phyloP scores from a whole-genome alignment of 2,113 vertebrate species.

The Platichthys stellatus region DNA sequence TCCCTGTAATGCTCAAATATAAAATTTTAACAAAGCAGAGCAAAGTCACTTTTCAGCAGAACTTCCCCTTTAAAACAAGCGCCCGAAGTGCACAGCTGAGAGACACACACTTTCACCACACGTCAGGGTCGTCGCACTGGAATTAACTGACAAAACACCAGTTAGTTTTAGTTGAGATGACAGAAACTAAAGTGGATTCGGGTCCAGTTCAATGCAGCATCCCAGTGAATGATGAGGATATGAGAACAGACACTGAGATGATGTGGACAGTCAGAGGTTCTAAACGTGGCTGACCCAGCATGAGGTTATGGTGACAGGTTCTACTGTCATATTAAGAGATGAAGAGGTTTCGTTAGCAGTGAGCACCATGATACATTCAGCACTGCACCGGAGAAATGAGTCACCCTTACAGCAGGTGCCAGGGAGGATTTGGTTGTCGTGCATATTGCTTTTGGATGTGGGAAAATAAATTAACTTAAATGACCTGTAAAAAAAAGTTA shows the following conservation, averaged over 20 bases:
- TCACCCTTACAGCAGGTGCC: slow-evolving; percentile 7
- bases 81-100: not conserved
- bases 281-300: not conserved
- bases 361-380: slow-evolving; percentile 78
- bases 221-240: not conserved
- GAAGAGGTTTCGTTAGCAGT: slow-evolving; percentile 51
- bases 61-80: slow-evolving; percentile 11
- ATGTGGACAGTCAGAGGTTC: not conserved
- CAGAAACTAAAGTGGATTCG: slow-evolving; percentile 14
- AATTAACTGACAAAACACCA: not conserved
- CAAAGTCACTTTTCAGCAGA: not conserved
- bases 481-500: slow-evolving; percentile 30
- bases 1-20: not conserved
- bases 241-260: slow-evolving; percentile 2
- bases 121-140: not conserved
- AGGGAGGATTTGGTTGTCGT: slow-evolving; percentile 35
- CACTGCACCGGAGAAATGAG: slow-evolving; percentile 26
- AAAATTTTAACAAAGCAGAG: not conserved
- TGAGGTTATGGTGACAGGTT: too few relatives aligned
- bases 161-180: slow-evolving; percentile 11
- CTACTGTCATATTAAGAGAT: slow-evolving; percentile 23
- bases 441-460: slow-evolving; percentile 53
- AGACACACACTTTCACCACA: not conserved
- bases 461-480: slow-evolving; percentile 8
- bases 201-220: slow-evolving; percentile 3